Base-by-base conservation (phyloP, 2,113 vertebrate species). In the Hydropotes inermis region DNA sequence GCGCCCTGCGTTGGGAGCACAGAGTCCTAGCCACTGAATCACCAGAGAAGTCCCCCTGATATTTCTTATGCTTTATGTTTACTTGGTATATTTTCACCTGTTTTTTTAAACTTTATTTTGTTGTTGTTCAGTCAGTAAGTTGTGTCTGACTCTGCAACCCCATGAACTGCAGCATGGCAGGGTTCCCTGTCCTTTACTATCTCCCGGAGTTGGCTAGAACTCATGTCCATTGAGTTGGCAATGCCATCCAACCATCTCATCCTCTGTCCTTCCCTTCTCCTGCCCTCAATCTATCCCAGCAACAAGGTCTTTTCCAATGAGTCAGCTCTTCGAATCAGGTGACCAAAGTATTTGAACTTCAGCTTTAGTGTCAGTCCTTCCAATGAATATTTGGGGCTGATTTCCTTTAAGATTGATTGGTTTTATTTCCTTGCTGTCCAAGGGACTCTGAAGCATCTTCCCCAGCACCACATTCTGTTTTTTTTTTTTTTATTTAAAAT, bases 41-140 rank as follows among this genome's bases (percentile, higher is more conserved):
- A 7, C 11, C 39, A 15, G 39, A 43, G 70, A 76, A 76, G 39
- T 1, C 23, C 70, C 43, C 52, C 9, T 28, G 39, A 30, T 57
- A 23, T 47, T 64, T 86, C 60, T 84, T 61, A n/a, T 28, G 81
- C 21, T 64, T 90, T 39, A 23, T 91, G 36, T 79, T 79, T 91
- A 30, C 23, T 47, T 91, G 57, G 30, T 81, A 2, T 17, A 33
- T 91, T 91, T 91, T 57, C 5, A 78, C 45, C 28, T 81, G 7
- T 39, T 27, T 13, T 28, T 85, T 36, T 3, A 52, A 52, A 57
- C 14, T 50, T 50, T 50, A 23, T 74, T 13, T 74, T 76, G 39
- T 76, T 76, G 11, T 43, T 76, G 21, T 43, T 76, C 36, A 43
- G 39, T 76, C 39, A 43, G 23, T 76, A 76, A 76, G 70, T 76